These are phyloP conservation scores for Oophaga pumilio DNA, from an alignment of 2,113 vertebrate species.

Conservation along the genomic window DNA sequence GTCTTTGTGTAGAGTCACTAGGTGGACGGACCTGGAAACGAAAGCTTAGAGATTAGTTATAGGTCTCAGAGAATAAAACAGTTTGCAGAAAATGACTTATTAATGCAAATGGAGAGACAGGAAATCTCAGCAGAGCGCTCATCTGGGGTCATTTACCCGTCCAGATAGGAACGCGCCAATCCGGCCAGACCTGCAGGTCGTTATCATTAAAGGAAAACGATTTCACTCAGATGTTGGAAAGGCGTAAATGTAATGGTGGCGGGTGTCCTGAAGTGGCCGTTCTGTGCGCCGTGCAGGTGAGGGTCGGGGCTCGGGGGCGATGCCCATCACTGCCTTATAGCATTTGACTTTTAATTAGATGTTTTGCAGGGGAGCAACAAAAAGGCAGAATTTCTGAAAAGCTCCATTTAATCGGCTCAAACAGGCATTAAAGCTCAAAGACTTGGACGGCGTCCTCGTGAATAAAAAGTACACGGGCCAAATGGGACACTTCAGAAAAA, in stretches of 20 bases:
- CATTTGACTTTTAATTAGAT: conserved; percentile 7
- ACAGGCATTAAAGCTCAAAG: not conserved
- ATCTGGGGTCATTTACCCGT: conserved; percentile 4
- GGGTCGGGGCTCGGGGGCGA: not conserved
- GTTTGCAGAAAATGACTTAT: not conserved
- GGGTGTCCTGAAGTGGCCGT: not conserved
- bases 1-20: not conserved
- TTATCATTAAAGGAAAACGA: conserved; percentile 1
- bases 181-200: not conserved
- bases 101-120: not conserved
- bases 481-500: not conserved
- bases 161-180: not conserved
- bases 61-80: not conserved
- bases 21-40: not conserved
- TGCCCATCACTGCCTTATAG: not conserved
- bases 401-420: conserved; percentile 1
- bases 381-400: not conserved
- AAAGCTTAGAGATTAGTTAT: not conserved
- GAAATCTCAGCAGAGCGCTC: not conserved
- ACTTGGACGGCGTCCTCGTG: not conserved
- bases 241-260: not conserved
- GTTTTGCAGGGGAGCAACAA: conserved; percentile 7
- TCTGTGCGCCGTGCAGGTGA: not conserved
- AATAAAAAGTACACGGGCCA: conserved; percentile 17
- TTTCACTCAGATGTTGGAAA: not conserved